phyloP scores from a whole-genome alignment of 2,113 vertebrate genomes.

The Gallinago paraguaiae region DNA sequence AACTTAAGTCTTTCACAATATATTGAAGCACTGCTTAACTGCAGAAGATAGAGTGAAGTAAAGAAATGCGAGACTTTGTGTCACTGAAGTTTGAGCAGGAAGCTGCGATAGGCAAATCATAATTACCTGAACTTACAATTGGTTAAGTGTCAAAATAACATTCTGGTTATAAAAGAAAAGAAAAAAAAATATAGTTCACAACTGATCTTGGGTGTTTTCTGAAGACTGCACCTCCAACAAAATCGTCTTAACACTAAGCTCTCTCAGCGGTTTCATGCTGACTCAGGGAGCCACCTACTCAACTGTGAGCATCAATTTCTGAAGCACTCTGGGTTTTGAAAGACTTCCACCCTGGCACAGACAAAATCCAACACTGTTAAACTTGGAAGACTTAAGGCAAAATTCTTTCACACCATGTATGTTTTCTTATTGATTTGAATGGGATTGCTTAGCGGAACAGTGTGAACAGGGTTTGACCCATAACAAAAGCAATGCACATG shows the following conservation, averaged over 20 bases:
- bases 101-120: not conserved
- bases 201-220: not conserved
- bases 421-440: not conserved
- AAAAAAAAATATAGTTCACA: not conserved
- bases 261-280: not conserved
- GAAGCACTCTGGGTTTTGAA: constrained; percentile 16
- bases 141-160: constrained; percentile 1
- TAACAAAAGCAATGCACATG: not conserved
- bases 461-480: not conserved
- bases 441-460: not conserved
- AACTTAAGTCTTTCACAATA: not conserved
- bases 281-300: constrained; percentile 38
- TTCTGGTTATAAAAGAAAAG: not conserved
- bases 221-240: not conserved
- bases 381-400: not conserved
- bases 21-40: not conserved
- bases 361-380: not conserved
- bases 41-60: not conserved
- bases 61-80: not conserved
- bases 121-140: not conserved
- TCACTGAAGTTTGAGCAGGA: not conserved
- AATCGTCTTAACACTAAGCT: not conserved
- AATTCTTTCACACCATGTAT: not conserved
- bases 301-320: not conserved
- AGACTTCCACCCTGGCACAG: not conserved